phyloP scores from a whole-genome alignment of 2,797 vertebrate species.

The Coluber constrictor region DNA sequence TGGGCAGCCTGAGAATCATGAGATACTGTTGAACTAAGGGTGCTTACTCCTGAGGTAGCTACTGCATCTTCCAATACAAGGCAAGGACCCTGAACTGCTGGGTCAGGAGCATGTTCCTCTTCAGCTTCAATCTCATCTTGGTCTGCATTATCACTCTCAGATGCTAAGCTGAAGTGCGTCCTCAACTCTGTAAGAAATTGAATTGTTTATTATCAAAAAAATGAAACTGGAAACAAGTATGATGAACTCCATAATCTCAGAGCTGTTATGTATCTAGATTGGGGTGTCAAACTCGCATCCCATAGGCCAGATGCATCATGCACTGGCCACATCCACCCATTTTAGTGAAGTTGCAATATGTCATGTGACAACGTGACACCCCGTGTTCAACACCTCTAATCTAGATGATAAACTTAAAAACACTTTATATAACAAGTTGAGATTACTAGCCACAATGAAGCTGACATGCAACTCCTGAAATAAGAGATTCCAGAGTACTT shows the following conservation, averaged over 20 bases:
- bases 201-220: neutral
- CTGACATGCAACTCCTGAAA: neutral
- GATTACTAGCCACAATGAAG: neutral
- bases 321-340: too few relatives aligned
- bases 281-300: neutral
- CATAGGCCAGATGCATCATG: too few relatives aligned
- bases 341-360: too few relatives aligned
- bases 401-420: neutral
- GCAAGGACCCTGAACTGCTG: constrained; percentile 70
- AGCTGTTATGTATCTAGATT: neutral
- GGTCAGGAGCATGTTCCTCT: constrained; percentile 74
- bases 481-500: neutral
- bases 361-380: too few relatives aligned
- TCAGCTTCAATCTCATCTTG: constrained; percentile 82
- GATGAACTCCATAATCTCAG: neutral
- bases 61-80: constrained; percentile 84
- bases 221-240: constrained; percentile 16
- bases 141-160: constrained; percentile 91
- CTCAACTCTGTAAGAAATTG: constrained; percentile 78
- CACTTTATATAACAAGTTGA: neutral
- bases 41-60: constrained; percentile 96
- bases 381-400: too few relatives aligned
- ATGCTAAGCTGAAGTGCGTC: constrained; percentile 94
- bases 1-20: constrained; percentile 86
- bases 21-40: constrained; percentile 93